Percentiles rank a stretch among this genome's conserved stretches.
phyloP scores from a whole-genome alignment of 2,888 invertebrate genomes.

The Eurytoma californica region DNA sequence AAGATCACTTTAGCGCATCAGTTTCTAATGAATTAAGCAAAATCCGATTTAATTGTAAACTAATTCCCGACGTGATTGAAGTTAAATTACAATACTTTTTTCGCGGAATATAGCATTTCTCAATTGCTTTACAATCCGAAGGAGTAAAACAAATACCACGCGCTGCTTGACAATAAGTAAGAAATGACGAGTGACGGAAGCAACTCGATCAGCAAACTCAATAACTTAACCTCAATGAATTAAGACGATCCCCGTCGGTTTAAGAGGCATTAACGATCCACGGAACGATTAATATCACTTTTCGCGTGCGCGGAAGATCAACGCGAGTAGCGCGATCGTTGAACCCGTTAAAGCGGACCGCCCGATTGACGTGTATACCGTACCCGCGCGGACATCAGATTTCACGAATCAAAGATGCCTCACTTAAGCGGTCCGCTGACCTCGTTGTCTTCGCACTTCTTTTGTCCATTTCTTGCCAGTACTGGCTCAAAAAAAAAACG shows the following conservation, averaged over 20 bases:
- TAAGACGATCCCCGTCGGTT: background rate
- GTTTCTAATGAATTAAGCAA: too few species aligned
- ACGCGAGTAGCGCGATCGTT: conserved; percentile 23
- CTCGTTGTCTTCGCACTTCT: background rate
- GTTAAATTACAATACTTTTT: background rate
- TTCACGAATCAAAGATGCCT: conserved; percentile 27
- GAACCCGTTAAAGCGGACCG: conserved; percentile 28
- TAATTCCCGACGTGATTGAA: too few species aligned
- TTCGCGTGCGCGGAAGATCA: conserved; percentile 16
- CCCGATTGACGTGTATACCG: background rate
- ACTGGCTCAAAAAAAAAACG: background rate
- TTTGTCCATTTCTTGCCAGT: background rate
- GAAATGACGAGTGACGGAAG: background rate
- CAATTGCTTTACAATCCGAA: background rate
- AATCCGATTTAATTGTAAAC: too few species aligned
- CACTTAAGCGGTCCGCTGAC: background rate
- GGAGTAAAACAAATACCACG: too few species aligned
- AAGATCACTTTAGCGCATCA: too few species aligned
- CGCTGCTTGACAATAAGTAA: too few species aligned
- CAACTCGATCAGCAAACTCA: background rate
- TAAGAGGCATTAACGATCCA: conserved; percentile 14
- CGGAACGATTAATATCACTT: conserved; percentile 15
- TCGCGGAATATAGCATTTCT: background rate
- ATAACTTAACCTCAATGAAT: conserved; percentile 14
- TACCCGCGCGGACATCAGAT: background rate